A percentile compares a stretch with the other conserved stretches of the same genome.
Conservation (phyloP, 2,888 invertebrate species). For the Drosophila emarginata region DNA sequence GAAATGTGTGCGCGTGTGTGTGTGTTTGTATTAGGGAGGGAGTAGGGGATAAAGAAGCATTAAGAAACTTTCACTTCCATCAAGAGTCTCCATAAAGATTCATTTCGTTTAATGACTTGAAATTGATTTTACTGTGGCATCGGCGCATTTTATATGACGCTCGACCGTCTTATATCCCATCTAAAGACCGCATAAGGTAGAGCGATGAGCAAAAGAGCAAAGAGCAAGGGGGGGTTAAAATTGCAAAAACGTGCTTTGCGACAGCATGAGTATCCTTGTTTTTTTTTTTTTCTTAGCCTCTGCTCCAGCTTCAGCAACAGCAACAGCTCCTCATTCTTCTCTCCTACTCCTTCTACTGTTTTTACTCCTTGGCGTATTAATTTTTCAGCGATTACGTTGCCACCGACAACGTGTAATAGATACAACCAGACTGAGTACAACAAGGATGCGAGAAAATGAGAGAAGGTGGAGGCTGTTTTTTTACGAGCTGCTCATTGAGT, state of each 20-base stretch:
- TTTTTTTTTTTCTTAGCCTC: neutral
- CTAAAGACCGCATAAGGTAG: slow-evolving; percentile 1
- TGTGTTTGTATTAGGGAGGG: neutral
- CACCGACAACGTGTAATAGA: slow-evolving; percentile 69
- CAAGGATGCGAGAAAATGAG: neutral
- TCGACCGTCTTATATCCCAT: slow-evolving; percentile 23
- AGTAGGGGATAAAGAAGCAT: neutral
- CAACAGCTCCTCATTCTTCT: slow-evolving; percentile 10
- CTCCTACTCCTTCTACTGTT: slow-evolving; percentile 20
- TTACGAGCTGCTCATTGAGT: slow-evolving; percentile 71
- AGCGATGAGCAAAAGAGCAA: neutral
- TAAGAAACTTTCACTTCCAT: slow-evolving; percentile 35
- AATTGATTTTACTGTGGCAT: slow-evolving; percentile 77
- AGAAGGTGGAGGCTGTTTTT: slow-evolving; percentile 39
- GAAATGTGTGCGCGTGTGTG: neutral
- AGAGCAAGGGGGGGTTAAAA: slow-evolving; percentile 49
- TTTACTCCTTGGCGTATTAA: slow-evolving; percentile 57
- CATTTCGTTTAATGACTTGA: slow-evolving; percentile 79
- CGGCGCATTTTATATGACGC: slow-evolving; percentile 63
- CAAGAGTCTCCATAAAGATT: slow-evolving; percentile 68
- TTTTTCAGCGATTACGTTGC: slow-evolving; percentile 74
- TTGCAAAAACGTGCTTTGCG: slow-evolving; percentile 75
- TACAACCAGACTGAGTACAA: slow-evolving; percentile 19
- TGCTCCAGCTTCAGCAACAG: neutral
- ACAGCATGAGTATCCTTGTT: slow-evolving; percentile 54